Conservation (phyloP, 2,797 vertebrate genomes). For the Crocidura indochinensis region DNA sequence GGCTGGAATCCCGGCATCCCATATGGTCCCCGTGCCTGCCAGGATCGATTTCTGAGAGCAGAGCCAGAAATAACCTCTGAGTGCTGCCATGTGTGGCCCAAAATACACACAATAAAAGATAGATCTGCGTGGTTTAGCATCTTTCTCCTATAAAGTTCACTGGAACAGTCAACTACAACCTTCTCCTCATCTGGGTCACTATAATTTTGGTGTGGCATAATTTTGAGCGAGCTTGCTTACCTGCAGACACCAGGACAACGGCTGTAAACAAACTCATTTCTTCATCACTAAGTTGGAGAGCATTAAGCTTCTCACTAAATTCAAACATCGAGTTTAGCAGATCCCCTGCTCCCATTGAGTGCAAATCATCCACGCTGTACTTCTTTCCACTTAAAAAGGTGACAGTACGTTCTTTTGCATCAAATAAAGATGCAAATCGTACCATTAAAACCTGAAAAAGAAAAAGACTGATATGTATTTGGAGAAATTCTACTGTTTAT, state of each 20-base stretch:
- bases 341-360: slow-evolving; percentile 96
- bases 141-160: neutral
- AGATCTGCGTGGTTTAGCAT: neutral
- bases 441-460: slow-evolving; percentile 97
- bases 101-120: too few relatives aligned
- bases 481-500: slow-evolving; percentile 43
- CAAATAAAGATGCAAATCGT: slow-evolving; percentile 97
- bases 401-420: slow-evolving; percentile 95
- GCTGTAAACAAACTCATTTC: slow-evolving; percentile 99
- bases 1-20: too few relatives aligned
- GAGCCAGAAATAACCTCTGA: too few relatives aligned
- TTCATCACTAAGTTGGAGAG: slow-evolving; percentile 95
- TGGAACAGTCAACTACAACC: slow-evolving; percentile 26
- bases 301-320: slow-evolving; percentile 97
- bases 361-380: slow-evolving; percentile 95
- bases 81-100: too few relatives aligned
- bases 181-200: neutral
- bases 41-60: too few relatives aligned
- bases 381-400: slow-evolving; percentile 97
- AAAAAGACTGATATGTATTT: slow-evolving; percentile 65
- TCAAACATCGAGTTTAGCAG: slow-evolving; percentile 98
- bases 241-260: slow-evolving; percentile 98
- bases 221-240: slow-evolving; percentile 89
- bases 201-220: neutral
- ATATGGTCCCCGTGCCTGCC: too few relatives aligned